Percentiles rank a stretch among this genome's conserved stretches.
Evolutionary conservation across 2,888 invertebrate genomes (phyloP).

Genomic region (Asteroscopus sphinx): DNA sequence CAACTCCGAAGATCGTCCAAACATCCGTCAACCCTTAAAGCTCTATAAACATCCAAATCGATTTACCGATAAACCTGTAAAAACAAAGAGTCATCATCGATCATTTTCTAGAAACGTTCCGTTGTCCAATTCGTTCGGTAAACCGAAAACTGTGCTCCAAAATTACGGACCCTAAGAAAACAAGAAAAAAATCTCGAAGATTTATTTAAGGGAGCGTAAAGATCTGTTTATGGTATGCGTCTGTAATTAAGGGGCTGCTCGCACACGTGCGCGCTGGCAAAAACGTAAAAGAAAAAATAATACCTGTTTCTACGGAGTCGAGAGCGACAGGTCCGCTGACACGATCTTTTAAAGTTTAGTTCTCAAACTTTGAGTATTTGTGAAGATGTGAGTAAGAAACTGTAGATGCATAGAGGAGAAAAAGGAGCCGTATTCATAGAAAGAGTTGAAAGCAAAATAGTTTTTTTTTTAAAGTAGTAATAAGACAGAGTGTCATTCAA

Average conservation of each 20-base stretch:
- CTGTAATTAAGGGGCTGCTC: slow-evolving; percentile 88
- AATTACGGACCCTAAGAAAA: slow-evolving; percentile 87
- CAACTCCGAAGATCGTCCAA: slow-evolving; percentile 55
- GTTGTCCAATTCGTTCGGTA: slow-evolving; percentile 74
- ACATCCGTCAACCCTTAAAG: slow-evolving; percentile 65
- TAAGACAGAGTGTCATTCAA: too few species aligned
- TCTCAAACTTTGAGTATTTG: slow-evolving; percentile 73
- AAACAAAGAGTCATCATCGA: slow-evolving; percentile 85
- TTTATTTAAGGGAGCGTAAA: slow-evolving; percentile 90
- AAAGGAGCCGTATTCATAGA: neutral
- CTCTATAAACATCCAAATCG: slow-evolving; percentile 70
- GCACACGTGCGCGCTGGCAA: slow-evolving; percentile 88
- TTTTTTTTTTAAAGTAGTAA: too few species aligned
- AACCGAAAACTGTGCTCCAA: slow-evolving; percentile 82
- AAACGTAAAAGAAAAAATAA: slow-evolving; percentile 85
- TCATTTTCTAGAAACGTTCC: slow-evolving; percentile 73
- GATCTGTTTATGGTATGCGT: slow-evolving; percentile 90
- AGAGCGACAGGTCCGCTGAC: slow-evolving; percentile 88
- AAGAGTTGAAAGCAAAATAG: neutral
- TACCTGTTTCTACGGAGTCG: slow-evolving; percentile 84
- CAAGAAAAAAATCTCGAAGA: slow-evolving; percentile 82
- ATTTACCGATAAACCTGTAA: slow-evolving; percentile 80
- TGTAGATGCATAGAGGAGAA: neutral
- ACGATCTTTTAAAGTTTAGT: slow-evolving; percentile 73
- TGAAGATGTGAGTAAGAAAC: neutral